These are phyloP conservation scores for Vimba vimba DNA, from an alignment of 2,113 vertebrate species.

Conservation along the genomic window DNA sequence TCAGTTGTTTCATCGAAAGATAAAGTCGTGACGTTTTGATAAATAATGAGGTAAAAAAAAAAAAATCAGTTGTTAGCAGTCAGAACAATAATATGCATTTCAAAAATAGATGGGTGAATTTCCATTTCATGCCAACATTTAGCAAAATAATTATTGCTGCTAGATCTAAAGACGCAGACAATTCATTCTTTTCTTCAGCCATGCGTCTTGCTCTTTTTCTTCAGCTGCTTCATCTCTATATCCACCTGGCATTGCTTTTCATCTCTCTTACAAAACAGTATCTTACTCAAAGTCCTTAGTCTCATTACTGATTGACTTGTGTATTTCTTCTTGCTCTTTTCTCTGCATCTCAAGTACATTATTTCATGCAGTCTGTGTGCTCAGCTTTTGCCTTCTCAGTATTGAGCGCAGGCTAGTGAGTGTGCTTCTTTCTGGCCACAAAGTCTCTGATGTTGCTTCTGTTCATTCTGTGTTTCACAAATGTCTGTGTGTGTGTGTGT, in stretches of 20 bases:
- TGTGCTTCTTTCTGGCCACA: background rate
- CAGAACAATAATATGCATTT: background rate
- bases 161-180: background rate
- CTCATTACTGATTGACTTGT: background rate
- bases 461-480: background rate
- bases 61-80: background rate
- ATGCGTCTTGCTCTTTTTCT: background rate
- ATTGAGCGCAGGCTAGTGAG: background rate
- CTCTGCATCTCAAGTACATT: background rate
- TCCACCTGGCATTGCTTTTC: background rate
- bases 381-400: background rate
- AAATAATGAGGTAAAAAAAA: background rate
- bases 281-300: background rate
- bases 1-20: background rate
- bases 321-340: background rate
- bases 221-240: background rate
- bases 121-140: background rate
- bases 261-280: background rate
- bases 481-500: too few species aligned
- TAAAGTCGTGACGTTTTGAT: background rate
- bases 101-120: background rate
- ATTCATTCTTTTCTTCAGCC: background rate
- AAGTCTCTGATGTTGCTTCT: background rate
- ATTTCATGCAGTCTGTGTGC: slow-evolving; percentile 2
- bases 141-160: background rate